These are phyloP conservation scores for Drosophila grimshawi DNA, from an alignment of 1,140 invertebrate genomes.

Conservation along the genomic window DNA sequence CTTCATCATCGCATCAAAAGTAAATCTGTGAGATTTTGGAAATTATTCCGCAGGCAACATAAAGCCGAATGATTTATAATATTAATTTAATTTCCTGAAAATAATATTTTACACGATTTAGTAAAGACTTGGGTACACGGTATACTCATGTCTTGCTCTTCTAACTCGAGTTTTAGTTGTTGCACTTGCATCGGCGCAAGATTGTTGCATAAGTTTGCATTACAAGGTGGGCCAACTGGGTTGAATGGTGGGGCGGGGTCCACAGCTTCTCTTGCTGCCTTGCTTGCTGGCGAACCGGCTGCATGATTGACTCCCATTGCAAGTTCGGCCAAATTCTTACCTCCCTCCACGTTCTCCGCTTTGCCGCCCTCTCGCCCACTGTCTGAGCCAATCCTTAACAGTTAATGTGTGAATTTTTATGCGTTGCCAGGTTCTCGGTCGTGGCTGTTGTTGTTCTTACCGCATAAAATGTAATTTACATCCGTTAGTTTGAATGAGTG, in stretches of 20 bases:
- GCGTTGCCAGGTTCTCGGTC: constrained; percentile 75
- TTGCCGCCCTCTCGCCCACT: neutral
- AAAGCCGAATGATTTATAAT: too few species aligned
- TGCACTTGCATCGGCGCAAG: constrained; percentile 72
- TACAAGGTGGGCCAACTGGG: constrained; percentile 42
- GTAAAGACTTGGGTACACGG: constrained; percentile 7
- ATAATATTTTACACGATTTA: too few species aligned
- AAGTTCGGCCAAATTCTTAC: constrained; percentile 9
- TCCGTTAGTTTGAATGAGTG: constrained; percentile 70
- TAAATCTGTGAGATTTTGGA: too few species aligned
- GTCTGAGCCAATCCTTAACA: constrained; percentile 67
- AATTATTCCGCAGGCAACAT: too few species aligned
- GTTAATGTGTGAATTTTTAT: constrained; percentile 83
- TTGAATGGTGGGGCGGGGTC: neutral
- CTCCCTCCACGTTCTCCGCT: neutral
- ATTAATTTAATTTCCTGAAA: too few species aligned
- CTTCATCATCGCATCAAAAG: too few species aligned
- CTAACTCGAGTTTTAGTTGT: constrained; percentile 52
- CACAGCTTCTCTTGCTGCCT: constrained; percentile 9
- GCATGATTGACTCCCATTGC: constrained; percentile 76
- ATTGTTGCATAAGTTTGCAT: constrained; percentile 79
- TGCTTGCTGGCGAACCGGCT: constrained; percentile 47
- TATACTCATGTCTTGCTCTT: constrained; percentile 53
- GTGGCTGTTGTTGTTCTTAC: constrained; percentile 70
- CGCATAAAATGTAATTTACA: constrained; percentile 83